Evolutionary conservation across 1,140 invertebrate species (phyloP), one percentile per base, ranked within the genome.

Genomic region (Neotoxoptera formosana): DNA sequence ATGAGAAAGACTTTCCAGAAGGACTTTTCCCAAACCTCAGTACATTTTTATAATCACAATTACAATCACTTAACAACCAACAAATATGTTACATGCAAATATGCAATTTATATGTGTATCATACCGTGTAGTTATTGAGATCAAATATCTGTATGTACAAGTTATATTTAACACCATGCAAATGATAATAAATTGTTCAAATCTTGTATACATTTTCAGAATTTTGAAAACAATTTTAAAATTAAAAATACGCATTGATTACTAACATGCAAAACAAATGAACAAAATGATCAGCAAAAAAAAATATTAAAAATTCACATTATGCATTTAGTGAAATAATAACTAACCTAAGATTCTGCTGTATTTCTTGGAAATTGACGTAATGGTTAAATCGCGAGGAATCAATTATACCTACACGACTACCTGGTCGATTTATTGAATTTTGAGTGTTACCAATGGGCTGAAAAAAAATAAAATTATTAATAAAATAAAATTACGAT

Each of bases 281-380:
- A 41, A 51, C 14, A 7, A 90, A 21, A 48, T 53, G 25, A n/a
- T 45, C 56, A 41, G 23, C 47, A 30, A 25, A 81, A 51, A 51
- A 45, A 86, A 20, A 83, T 30, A 60, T 14, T 60, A 0, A 67
- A n/a, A 76, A 76, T n/a, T 76, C 60, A 76, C 60, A 76, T n/a
- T 76, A 76, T 76, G 30, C 30, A 67, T 14, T 30, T n/a, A 76
- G n/a, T 67, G 14, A n/a, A 84, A 53, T 41, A 91, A 84, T 14
- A 94, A 95, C 95, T 96, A 95, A 97, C 97, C 96, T 97, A 93
- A 97, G 95, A 95, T 97, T 97, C 94, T 97, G 97, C 95, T 98
- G 97, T 94, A 98, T 96, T 95, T 98, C 97, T 95, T 98, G 97
- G 94, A 98, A 98, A 95, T 98, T 98, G 60, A 97, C 97, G 94